These are phyloP conservation scores for Gila robusta DNA, from an alignment of 2,797 vertebrate species.

Conservation along the genomic window DNA sequence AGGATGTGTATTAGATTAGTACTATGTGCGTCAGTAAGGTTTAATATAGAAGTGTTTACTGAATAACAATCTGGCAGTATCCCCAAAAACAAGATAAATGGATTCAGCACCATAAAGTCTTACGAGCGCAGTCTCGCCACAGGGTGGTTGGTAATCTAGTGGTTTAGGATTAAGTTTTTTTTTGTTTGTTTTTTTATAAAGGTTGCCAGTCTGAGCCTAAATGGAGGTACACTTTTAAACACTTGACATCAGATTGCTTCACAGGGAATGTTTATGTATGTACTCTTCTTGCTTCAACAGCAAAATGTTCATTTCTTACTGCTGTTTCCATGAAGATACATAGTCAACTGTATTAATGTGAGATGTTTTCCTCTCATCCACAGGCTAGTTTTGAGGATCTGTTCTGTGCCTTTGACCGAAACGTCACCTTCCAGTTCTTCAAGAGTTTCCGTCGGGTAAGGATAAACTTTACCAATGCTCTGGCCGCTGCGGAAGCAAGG, in stretches of 20 bases:
- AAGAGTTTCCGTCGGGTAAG: slow-evolving; percentile 93
- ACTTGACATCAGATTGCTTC: not conserved
- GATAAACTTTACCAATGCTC: slow-evolving; percentile 91
- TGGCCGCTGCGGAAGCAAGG: slow-evolving; percentile 90
- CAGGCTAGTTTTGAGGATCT: slow-evolving; percentile 91
- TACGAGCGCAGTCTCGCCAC: not conserved
- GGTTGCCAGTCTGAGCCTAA: slow-evolving; percentile 9
- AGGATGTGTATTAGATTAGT: slow-evolving; percentile 60
- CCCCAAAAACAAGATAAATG: slow-evolving; percentile 24
- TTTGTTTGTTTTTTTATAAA: not conserved
- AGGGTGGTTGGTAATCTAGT: not conserved
- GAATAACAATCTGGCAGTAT: slow-evolving; percentile 49
- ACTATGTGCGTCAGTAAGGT: slow-evolving; percentile 58
- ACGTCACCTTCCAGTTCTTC: slow-evolving; percentile 95
- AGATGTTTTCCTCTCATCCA: slow-evolving; percentile 20
- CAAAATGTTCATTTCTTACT: not conserved
- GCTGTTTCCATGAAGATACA: slow-evolving; percentile 10
- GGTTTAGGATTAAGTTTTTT: not conserved
- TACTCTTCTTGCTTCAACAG: not conserved
- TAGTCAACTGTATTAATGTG: not conserved
- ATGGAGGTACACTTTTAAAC: not conserved
- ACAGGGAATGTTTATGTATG: not conserved
- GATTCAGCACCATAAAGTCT: not conserved
- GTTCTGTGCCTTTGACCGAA: slow-evolving; percentile 88
- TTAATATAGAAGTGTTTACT: slow-evolving; percentile 58